Evolutionary conservation across 1,140 invertebrate species (phyloP), one percentile per base, ranked within the genome.

Genomic region (Cephus cinctus): DNA sequence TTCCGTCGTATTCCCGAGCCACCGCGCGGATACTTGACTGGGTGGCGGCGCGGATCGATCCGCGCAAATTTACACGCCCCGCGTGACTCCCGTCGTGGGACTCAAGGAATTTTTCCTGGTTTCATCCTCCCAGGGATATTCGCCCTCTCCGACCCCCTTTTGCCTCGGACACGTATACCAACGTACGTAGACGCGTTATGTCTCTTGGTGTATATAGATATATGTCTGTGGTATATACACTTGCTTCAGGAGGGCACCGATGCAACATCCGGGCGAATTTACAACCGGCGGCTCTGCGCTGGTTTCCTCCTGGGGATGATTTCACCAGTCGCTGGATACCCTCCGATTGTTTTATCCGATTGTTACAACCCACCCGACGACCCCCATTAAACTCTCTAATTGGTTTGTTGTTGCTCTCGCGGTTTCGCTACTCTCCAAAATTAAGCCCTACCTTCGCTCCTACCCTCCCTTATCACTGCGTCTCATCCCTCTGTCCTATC

Each of bases 31-130:
- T 35, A 12, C 30, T 27, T n/a, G 25, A 27, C 25, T n/a, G n/a
- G n/a, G n/a, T n/a, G n/a, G n/a, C n/a, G 54, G 39, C 57, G 53
- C 47, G 46, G 54, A 68, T 69, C 65, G 64, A 68, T 69, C 63
- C 61, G 61, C 57, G 55, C 57, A 60, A 60, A 62, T 60, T 63
- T 65, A 56, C 60, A 52, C 66, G 57, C 58, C 59, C 52, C 57
- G 57, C 56, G 53, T 57, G 36, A 56, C 52, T n/a, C n/a, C n/a
- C n/a, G n/a, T n/a, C n/a, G 53, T 61, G 57, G 61, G 59, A 64
- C 61, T 57, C 56, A 39, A 57, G 40, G 53, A 65, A 64, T 67
- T 67, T 56, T 61, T 57, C 51, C 54, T 54, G 46, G 21, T 40
- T 49, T 38, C 47, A 16, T 42, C 47, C 52, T 39, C 27, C 23